These are phyloP conservation scores for Simalia tracyae DNA, from an alignment of 2,797 vertebrate genomes.

Conservation along the genomic window DNA sequence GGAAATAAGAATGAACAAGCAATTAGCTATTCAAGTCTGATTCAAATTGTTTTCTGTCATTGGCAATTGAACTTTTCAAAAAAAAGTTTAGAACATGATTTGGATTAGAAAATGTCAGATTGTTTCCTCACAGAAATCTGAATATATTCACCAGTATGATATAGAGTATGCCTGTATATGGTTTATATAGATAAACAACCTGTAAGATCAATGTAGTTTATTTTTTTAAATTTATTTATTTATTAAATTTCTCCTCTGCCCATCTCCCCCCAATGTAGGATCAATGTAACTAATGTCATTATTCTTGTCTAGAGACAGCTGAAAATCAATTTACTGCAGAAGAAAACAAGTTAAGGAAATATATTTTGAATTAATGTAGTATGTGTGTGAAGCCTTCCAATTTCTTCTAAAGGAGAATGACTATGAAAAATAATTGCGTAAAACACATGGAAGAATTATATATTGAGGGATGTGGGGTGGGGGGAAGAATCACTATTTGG, in stretches of 20 bases:
- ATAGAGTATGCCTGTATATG: neutral
- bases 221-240: no score
- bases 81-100: neutral
- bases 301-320: slow-evolving; percentile 3
- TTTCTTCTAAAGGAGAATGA: neutral
- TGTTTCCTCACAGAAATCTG: neutral
- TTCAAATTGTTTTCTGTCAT: neutral
- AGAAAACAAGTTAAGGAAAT: neutral
- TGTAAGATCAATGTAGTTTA: neutral
- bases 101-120: slow-evolving; percentile 1
- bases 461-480: no score
- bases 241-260: no score
- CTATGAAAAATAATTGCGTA: neutral
- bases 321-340: neutral
- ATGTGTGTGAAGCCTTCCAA: neutral
- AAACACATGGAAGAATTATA: neutral
- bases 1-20: neutral
- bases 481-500: neutral
- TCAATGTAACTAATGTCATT: neutral
- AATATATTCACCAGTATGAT: slow-evolving; percentile 6
- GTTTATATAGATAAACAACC: neutral
- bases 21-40: neutral
- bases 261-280: neutral
- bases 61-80: neutral
- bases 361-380: neutral